Evolutionary conservation across 2,888 invertebrate species (phyloP), one percentile per base, ranked within the genome.

Genomic region (Onthophagus sagittarius): DNA sequence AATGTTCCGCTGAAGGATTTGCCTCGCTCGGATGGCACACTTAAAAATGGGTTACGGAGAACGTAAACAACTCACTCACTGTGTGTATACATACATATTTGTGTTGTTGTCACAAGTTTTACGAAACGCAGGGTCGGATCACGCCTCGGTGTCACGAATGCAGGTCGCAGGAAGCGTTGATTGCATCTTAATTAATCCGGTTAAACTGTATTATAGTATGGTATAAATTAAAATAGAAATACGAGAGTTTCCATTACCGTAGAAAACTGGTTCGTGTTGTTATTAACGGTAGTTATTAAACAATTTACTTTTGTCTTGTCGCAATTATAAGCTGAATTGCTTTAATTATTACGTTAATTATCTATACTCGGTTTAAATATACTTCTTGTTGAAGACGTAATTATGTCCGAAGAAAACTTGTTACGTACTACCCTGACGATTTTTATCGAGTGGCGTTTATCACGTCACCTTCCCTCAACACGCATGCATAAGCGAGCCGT

Each of bases 1-100:
- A 53, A 53, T 11, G 39, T 53, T 53, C 39, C 39, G 39, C 39
- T 11, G 39, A 53, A 53, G 39, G 39, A 53, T 53, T 53, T 53
- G 39, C 39, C 39, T 11, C 74, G 67, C 70, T 73, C 73, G 75
- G 71, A 74, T 74, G 75, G 71, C 75, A 75, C 75, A 75, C 71
- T 73, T 75, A 71, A 71, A 75, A 75, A 74, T 74, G 74, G 75
- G 73, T 71, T 71, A 72, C 73, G 75, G 76, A 53, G 39, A 53
- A 53, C 39, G 39, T 53, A 53, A 53, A 53, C 39, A 53, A 53
- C 39, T 53, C 39, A 53, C 39, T 11, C 9, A 9, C 7, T 53
- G 39, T 53, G 7, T 53, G 39, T 11, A 7, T 53, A n/a, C n/a
- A 53, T 7, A 9, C 39, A 53, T 11, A 53, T 53, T 53, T 7